These are phyloP conservation scores for Phthorimaea operculella DNA, from an alignment of 1,140 invertebrate species.

Conservation along the genomic window DNA sequence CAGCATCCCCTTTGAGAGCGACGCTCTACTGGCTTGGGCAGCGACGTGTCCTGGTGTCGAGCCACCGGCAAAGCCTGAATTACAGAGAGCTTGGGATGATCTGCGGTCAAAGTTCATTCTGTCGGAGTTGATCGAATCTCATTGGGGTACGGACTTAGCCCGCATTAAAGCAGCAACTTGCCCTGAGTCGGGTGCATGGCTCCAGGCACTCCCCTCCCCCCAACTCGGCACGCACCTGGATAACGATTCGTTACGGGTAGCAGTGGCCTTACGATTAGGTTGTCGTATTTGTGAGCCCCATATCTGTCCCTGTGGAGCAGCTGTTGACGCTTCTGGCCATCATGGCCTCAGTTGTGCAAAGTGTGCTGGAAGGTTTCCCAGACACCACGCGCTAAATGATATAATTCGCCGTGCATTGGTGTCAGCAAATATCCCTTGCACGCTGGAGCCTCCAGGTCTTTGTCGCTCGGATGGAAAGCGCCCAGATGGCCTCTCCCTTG, in stretches of 20 bases:
- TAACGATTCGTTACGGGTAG: not conserved
- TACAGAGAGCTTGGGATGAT: constrained; percentile 2
- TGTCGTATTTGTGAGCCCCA: not conserved
- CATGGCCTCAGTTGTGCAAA: no score
- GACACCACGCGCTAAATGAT: no score
- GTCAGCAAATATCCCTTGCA: no score
- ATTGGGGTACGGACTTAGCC: not conserved
- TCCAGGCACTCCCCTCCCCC: not conserved
- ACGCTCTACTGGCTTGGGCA: not conserved
- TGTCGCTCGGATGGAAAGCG: no score
- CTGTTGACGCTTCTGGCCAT: no score
- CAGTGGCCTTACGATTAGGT: not conserved
- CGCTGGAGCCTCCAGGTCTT: no score
- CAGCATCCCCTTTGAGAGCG: not conserved
- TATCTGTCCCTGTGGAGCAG: not conserved
- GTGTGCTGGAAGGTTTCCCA: no score
- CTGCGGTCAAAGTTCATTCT: not conserved
- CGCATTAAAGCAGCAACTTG: not conserved
- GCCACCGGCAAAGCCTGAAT: not conserved
- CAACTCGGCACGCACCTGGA: not conserved
- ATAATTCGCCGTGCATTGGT: no score
- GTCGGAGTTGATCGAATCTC: not conserved
- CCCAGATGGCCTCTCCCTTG: no score
- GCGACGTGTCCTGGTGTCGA: not conserved
- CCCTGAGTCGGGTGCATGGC: not conserved